Base-by-base conservation (phyloP, 2,888 invertebrate genomes). In the Baronia brevicornis region DNA sequence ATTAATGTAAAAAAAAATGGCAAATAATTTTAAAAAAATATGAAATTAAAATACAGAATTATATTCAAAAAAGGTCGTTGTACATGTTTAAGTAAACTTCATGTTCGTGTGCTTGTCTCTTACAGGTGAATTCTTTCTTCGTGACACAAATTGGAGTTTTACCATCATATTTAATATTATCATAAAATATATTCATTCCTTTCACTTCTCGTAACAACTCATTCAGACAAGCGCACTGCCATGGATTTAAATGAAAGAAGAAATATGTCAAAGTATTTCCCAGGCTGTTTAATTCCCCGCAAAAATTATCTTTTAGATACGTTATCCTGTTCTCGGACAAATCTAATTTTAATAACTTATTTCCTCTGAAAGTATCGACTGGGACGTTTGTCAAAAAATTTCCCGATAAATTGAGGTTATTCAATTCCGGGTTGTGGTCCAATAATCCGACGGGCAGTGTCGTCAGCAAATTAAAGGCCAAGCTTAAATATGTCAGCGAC, bases 211-310 rank as follows among this genome's bases (percentile, higher is more conserved):
- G 12, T 12, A 28, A 20, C 8, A 28, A 20, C 11, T 28, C 13
- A 2, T 9, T 20, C 1, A 28, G 8, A 3, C 20, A 28, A 13
- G 20, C 28, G 11, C 13, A 28, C 6, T 28, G 28, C 20, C 20
- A 28, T 8, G 27, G 27, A n/a, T 27, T 27, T n/a, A 18, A 6
- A 3, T 27, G n/a, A 10, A 27, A 27, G 4, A 3, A 8, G 7
- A 11, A 26, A 7, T 8, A 4, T 14, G 8, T n/a, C 1, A 9
- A 7, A 18, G 11, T 18, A n/a, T n/a, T n/a, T n/a, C 26, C 7
- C 6, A 18, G 18, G 12, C 2, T 17, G 2, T 17, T 28, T 8
- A 25, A 14, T 14, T 25, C 5, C 23, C 3, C 3, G 4, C 2
- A 23, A 23, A 23, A 23, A 12, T 23, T 14, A 14, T 14, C 13